Percentiles rank a stretch among this genome's conserved stretches.
phyloP scores from a whole-genome alignment of 2,888 invertebrate species.

The Nycteola revayana region DNA sequence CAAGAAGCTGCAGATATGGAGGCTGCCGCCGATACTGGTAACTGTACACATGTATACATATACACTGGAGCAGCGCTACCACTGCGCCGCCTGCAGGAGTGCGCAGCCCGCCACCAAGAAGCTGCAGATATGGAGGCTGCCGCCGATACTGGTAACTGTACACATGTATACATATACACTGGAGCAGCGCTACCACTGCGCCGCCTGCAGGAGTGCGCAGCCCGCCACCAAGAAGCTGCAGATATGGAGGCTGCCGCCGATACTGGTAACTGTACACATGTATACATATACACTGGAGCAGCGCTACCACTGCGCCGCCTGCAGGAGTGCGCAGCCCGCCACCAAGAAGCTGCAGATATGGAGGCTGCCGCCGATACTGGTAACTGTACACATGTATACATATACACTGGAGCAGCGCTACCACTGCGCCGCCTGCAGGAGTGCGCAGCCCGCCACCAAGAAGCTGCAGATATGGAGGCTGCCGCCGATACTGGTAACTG shows the following conservation, averaged over 20 bases:
- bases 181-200: conserved; percentile 93
- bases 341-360: conserved; percentile 96
- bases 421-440: conserved; percentile 92
- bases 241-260: conserved; percentile 94
- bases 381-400: conserved; percentile 81
- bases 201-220: conserved; percentile 90
- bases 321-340: conserved; percentile 91
- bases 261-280: conserved; percentile 79
- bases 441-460: conserved; percentile 92
- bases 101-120: conserved; percentile 94
- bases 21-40: conserved; percentile 90
- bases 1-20: conserved; percentile 96
- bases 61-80: conserved; percentile 89
- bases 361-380: conserved; percentile 92
- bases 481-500: conserved; percentile 87
- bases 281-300: conserved; percentile 92
- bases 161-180: conserved; percentile 88
- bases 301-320: conserved; percentile 92
- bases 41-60: not conserved
- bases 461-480: conserved; percentile 95
- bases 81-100: conserved; percentile 91
- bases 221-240: conserved; percentile 95
- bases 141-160: conserved; percentile 85
- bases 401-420: conserved; percentile 92
- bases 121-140: conserved; percentile 94